These are phyloP conservation scores for Drosophila obscura DNA, from an alignment of 1,140 invertebrate genomes.

Conservation along the genomic window DNA sequence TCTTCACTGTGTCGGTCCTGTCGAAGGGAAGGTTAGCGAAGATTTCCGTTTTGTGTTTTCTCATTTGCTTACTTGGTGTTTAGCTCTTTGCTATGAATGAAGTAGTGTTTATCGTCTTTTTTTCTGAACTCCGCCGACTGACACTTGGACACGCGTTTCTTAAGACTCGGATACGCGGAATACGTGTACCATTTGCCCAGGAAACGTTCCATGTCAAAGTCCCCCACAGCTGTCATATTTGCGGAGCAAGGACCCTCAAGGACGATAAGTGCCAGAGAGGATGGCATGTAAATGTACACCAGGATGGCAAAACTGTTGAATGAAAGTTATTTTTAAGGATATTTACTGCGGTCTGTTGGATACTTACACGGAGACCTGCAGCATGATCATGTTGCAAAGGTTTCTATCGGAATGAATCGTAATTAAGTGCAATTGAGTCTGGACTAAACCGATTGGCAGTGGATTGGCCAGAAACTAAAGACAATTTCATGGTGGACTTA, in stretches of 20 bases:
- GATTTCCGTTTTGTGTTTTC: not conserved
- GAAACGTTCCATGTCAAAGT: conserved; percentile 26
- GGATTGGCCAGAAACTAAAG: not conserved
- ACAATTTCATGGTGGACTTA: too few species aligned
- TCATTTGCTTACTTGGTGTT: conserved; percentile 15
- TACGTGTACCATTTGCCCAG: conserved; percentile 46
- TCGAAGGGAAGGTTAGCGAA: not conserved
- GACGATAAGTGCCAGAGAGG: not conserved
- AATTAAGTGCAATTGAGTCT: not conserved
- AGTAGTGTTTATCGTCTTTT: not conserved
- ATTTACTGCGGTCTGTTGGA: too few species aligned
- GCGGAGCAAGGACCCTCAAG: conserved; percentile 9
- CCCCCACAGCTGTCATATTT: conserved; percentile 40
- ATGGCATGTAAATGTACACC: not conserved
- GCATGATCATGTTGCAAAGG: conserved; percentile 12
- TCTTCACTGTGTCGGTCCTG: conserved; percentile 26
- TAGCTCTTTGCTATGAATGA: not conserved
- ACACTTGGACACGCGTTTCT: conserved; percentile 1
- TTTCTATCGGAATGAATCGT: not conserved
- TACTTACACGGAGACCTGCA: conserved; percentile 5
- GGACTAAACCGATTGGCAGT: not conserved
- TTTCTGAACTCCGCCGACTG: not conserved
- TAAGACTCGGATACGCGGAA: conserved; percentile 3
- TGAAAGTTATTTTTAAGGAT: too few species aligned
- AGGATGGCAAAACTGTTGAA: not conserved